These are phyloP conservation scores for Martes martes DNA, from an alignment of 2,113 vertebrate genomes.

Conservation along the genomic window DNA sequence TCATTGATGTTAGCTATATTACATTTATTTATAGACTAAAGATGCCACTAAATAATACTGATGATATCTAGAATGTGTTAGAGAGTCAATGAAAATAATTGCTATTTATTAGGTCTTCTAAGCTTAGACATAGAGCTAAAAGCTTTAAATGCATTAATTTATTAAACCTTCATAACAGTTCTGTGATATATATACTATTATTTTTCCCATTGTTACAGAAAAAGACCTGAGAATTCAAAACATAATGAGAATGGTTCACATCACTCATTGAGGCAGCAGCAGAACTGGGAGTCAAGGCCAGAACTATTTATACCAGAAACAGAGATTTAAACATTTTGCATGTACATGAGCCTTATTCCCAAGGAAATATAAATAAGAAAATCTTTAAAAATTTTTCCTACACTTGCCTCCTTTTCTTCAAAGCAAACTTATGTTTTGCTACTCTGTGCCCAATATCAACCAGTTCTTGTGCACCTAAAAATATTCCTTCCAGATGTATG, in stretches of 20 bases:
- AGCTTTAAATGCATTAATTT: neutral
- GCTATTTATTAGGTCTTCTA: neutral
- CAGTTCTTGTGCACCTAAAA: neutral
- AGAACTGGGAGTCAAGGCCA: neutral
- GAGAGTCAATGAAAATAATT: neutral
- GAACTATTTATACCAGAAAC: neutral
- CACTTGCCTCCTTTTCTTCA: neutral
- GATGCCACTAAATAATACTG: neutral
- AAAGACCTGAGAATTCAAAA: neutral
- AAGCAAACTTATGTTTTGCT: slow-evolving; percentile 24
- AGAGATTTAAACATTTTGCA: neutral
- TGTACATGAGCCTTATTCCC: neutral
- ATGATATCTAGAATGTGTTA: neutral
- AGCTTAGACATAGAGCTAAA: neutral
- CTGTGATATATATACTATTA: neutral
- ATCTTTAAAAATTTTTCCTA: neutral
- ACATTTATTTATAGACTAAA: neutral
- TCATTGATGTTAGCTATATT: neutral
- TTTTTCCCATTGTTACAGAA: neutral
- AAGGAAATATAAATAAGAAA: neutral
- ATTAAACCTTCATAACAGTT: neutral
- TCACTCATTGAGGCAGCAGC: neutral
- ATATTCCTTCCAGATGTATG: neutral
- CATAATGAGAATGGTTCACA: neutral
- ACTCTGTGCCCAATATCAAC: slow-evolving; percentile 2